Evolutionary conservation across 2,888 invertebrate genomes (phyloP).

Genomic region (Apodemia zela): DNA sequence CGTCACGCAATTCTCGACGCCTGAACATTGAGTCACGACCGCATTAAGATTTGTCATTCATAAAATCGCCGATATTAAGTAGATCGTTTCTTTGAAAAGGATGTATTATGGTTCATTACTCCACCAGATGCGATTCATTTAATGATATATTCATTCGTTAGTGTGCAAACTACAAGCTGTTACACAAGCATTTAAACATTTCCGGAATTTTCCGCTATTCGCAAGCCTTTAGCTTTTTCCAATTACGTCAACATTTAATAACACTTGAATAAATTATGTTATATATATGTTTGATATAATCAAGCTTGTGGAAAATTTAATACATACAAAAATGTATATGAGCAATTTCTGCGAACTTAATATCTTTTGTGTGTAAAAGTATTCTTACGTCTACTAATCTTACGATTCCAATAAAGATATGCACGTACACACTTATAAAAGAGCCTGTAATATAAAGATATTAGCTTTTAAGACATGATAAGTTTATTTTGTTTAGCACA

Average conservation of each 20-base stretch:
- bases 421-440: neutral
- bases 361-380: no score
- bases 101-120: slow-evolving; percentile 16
- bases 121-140: neutral
- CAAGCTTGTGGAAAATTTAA: no score
- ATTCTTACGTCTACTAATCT: no score
- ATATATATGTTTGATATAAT: no score
- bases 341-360: no score
- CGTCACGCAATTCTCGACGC: slow-evolving; percentile 51
- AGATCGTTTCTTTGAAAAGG: slow-evolving; percentile 37
- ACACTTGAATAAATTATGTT: no score
- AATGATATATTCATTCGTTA: neutral
- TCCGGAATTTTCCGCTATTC: neutral
- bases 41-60: slow-evolving; percentile 64
- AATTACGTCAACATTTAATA: neutral
- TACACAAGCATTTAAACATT: neutral
- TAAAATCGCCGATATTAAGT: slow-evolving; percentile 50
- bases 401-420: no score
- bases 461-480: slow-evolving; percentile 2
- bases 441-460: neutral
- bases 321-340: no score
- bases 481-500: slow-evolving; percentile 11
- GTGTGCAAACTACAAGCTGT: neutral
- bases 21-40: slow-evolving; percentile 57
- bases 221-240: neutral